Evolutionary conservation across 2,888 invertebrate species (phyloP).

Genomic region (Drosophila borealis): DNA sequence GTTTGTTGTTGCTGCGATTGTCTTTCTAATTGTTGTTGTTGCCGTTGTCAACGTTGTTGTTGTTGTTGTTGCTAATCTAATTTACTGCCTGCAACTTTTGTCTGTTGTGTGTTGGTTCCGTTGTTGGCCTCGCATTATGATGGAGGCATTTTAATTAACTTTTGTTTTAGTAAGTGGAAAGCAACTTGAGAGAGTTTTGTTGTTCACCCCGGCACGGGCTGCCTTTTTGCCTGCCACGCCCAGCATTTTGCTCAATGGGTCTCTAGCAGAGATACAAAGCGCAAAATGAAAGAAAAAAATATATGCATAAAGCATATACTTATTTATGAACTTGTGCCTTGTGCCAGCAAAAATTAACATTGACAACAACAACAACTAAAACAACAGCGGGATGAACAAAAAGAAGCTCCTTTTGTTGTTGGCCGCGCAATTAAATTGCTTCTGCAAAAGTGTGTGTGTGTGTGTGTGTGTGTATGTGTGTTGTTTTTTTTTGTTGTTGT

Average conservation of each 20-base stretch:
- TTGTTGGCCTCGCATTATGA: conserved; percentile 71
- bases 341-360: conserved; percentile 69
- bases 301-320: conserved; percentile 67
- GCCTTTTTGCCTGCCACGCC: conserved; percentile 48
- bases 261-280: conserved; percentile 53
- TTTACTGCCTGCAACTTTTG: conserved; percentile 79
- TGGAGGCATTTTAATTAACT: conserved; percentile 77
- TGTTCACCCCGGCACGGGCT: conserved; percentile 25
- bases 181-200: conserved; percentile 66
- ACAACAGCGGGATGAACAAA: conserved; percentile 32
- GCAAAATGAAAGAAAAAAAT: conserved; percentile 47
- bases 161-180: conserved; percentile 75
- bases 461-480: conserved; percentile 30
- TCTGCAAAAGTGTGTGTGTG: conserved; percentile 44
- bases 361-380: conserved; percentile 60
- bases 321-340: conserved; percentile 76
- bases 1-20: conserved; percentile 47
- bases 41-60: background rate
- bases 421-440: conserved; percentile 73
- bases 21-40: conserved; percentile 24
- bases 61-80: conserved; percentile 76
- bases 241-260: conserved; percentile 36
- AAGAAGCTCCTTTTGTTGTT: conserved; percentile 55
- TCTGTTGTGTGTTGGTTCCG: conserved; percentile 39
- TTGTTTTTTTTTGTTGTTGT: conserved; percentile 12